phyloP scores from a whole-genome alignment of 2,888 invertebrate species.

The Asteroscopus sphinx region DNA sequence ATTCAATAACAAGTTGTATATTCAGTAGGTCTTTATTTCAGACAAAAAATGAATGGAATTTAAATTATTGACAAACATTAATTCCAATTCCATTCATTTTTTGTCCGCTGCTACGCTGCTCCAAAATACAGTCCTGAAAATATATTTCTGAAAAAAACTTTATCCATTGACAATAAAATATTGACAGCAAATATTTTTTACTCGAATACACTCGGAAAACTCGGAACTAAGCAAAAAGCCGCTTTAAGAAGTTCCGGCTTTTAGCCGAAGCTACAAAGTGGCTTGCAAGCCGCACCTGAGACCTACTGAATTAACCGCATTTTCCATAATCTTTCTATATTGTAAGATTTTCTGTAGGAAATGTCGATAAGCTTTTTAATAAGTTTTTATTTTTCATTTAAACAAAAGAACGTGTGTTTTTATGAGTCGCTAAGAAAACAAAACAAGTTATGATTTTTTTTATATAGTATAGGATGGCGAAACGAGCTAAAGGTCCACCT shows the following conservation, averaged over 20 bases:
- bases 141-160: conserved; percentile 33
- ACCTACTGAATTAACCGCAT: not conserved
- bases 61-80: too few species aligned
- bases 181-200: conserved; percentile 22
- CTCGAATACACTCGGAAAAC: conserved; percentile 1
- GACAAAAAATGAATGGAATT: too few species aligned
- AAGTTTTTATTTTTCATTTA: too few species aligned
- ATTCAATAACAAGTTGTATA: too few species aligned
- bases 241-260: conserved; percentile 27
- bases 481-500: too few species aligned
- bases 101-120: too few species aligned
- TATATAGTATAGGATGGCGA: too few species aligned
- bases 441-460: too few species aligned
- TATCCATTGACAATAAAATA: conserved; percentile 42
- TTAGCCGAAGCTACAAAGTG: conserved; percentile 15
- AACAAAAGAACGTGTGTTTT: too few species aligned
- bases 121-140: not conserved
- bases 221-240: conserved; percentile 14
- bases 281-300: conserved; percentile 28
- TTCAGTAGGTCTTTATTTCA: too few species aligned
- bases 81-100: too few species aligned
- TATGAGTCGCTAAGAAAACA: too few species aligned
- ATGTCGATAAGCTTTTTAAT: not conserved
- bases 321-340: conserved; percentile 10
- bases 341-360: not conserved